Evolutionary conservation across 1,140 invertebrate species (phyloP), one percentile per base, ranked within the genome.

Genomic region (Brachionus manjavacas): DNA sequence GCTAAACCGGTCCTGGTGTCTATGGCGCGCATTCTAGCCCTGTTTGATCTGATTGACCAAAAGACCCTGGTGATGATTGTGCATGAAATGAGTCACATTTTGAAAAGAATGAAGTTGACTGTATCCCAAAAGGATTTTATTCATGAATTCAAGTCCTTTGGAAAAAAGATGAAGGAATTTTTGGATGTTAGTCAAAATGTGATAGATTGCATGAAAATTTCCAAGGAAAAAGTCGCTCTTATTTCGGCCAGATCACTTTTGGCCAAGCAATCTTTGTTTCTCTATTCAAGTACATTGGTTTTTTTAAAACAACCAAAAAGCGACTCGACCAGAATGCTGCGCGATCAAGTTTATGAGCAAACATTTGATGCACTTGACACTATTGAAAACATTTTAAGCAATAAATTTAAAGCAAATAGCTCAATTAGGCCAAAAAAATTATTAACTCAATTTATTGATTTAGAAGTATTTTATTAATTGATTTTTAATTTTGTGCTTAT

Each of bases 321-420:
- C 12, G 72, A 76, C 11, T 25, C 72, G 20, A 12, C 72, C 49
- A 76, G 46, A n/a, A 25, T 76, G 23, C 23, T 76, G n/a, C 41
- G 25, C n/a, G 41, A 76, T 28, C 72, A 76, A 76, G 72, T 76
- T 25, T 76, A 76, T 76, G 16, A 76, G 25, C 72, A 76, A 76
- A 76, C 72, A 25, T 28, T 49, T 4, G 72, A 76, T 49, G 72
- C 43, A 25, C 23, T 76, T 20, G 41, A 76, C 16, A 20, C 23
- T 4, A 23, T 76, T 25, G 43, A 76, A 3, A 11, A 4, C 11
- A 76, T 76, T 76, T 76, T 76, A 49, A 76, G 52, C 4, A 76
- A 46, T 46, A 49, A 72, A 12, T 72, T 7, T 41, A 72, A 72
- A 20, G 16, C 9, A 16, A 41, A 16, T 41, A 20, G 39, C 4